Evolutionary conservation across 2,797 vertebrate genomes (phyloP).

Genomic region (Coregonus suidteri): DNA sequence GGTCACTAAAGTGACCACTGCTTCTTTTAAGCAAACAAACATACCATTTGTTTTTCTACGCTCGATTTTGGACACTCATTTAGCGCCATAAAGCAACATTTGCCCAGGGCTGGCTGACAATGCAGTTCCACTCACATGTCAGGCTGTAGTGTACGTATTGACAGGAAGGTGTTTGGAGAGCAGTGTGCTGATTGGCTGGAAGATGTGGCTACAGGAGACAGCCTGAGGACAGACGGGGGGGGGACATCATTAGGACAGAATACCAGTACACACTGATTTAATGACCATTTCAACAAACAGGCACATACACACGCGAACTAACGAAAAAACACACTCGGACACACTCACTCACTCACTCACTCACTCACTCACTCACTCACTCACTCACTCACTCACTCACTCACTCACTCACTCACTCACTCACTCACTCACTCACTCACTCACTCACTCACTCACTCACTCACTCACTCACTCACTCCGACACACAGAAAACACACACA

Average conservation of each 20-base stretch:
- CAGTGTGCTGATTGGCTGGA: slow-evolving; percentile 77
- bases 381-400: neutral
- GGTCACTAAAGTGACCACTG: no score
- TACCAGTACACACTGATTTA: neutral
- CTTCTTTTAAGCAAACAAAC: neutral
- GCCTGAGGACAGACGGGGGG: slow-evolving; percentile 62
- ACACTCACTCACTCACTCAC: neutral
- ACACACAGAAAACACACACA: neutral
- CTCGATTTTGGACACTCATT: neutral
- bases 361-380: no score
- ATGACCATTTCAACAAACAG: neutral
- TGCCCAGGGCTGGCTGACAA: neutral
- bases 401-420: neutral
- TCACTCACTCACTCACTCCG: no score
- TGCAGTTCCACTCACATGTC: slow-evolving; percentile 78
- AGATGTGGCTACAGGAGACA: slow-evolving; percentile 79
- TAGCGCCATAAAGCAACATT: neutral
- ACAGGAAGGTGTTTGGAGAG: slow-evolving; percentile 74
- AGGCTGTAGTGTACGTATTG: slow-evolving; percentile 66
- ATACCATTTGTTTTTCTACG: neutral
- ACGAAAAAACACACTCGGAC: neutral
- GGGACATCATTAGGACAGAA: neutral
- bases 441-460: neutral
- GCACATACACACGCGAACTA: neutral
- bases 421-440: neutral